Conservation (phyloP, 2,113 vertebrate species). For the Semicossyphus pulcher region DNA sequence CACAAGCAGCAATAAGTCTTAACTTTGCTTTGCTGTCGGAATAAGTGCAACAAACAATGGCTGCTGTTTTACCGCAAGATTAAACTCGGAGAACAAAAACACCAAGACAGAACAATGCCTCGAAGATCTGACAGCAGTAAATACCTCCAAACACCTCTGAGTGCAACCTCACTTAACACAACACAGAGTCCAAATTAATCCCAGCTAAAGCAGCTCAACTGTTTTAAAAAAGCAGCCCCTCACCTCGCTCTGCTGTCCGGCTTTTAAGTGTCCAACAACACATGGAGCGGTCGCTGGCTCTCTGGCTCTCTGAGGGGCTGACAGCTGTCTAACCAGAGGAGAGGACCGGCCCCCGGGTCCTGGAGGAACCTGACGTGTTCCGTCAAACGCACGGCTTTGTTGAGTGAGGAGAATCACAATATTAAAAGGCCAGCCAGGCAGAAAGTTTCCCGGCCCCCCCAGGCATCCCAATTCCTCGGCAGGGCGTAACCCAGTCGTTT, state of each 20-base stretch:
- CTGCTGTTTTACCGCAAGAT: background rate
- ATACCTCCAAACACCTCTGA: background rate
- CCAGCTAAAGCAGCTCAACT: background rate
- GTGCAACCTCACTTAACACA: background rate
- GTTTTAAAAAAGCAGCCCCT: constrained; percentile 34
- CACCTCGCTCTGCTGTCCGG: constrained; percentile 55
- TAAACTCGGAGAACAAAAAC: constrained; percentile 8
- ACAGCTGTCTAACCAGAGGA: constrained; percentile 76
- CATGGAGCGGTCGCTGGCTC: constrained; percentile 48
- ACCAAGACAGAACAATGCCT: background rate
- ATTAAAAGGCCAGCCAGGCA: constrained; percentile 69
- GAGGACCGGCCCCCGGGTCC: constrained; percentile 64
- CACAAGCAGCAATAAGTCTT: too few relatives aligned
- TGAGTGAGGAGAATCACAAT: constrained; percentile 70
- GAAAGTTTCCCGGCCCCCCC: constrained; percentile 62
- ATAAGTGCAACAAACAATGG: too few relatives aligned
- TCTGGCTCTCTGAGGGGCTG: constrained; percentile 55
- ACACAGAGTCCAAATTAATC: background rate
- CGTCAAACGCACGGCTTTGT: constrained; percentile 70
- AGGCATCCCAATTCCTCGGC: constrained; percentile 79
- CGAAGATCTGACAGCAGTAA: constrained; percentile 3
- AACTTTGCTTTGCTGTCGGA: too few relatives aligned
- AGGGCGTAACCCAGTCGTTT: constrained; percentile 72
- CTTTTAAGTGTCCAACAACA: constrained; percentile 44
- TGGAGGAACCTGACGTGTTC: constrained; percentile 73